A percentile compares a stretch with the other conserved stretches of the same genome.
These are phyloP conservation scores for Xylota sylvarum DNA, from an alignment of 2,888 invertebrate species.

Conservation along the genomic window DNA sequence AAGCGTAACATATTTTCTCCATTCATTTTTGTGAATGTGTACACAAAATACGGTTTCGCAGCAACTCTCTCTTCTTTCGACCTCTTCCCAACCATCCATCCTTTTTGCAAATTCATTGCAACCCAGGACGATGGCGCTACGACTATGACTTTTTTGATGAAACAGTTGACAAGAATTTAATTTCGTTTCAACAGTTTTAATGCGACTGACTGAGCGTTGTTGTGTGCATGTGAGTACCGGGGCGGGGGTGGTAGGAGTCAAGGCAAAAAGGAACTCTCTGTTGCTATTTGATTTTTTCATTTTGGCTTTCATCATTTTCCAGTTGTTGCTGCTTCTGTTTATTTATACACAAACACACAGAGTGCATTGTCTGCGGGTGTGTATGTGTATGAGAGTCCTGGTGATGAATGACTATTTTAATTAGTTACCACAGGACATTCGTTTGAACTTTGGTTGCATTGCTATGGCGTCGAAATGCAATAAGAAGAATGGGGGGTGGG, in stretches of 20 bases:
- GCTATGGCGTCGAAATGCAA: slow-evolving; percentile 72
- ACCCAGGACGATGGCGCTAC: slow-evolving; percentile 14
- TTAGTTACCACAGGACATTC: slow-evolving; percentile 85
- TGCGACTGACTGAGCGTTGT: slow-evolving; percentile 68
- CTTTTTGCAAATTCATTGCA: slow-evolving; percentile 39
- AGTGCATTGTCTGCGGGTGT: slow-evolving; percentile 12
- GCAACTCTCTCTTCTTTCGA: slow-evolving; percentile 3
- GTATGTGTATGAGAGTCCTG: slow-evolving; percentile 21
- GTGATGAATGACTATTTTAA: slow-evolving; percentile 85
- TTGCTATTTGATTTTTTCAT: slow-evolving; percentile 55
- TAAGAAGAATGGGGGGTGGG: slow-evolving; percentile 37
- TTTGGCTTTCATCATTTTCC: slow-evolving; percentile 71
- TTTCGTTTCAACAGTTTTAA: slow-evolving; percentile 76
- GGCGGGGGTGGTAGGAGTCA: slow-evolving; percentile 9
- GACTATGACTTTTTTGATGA: slow-evolving; percentile 67
- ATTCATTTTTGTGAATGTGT: slow-evolving; percentile 56
- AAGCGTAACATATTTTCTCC: slow-evolving; percentile 55
- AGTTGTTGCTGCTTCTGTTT: slow-evolving; percentile 58
- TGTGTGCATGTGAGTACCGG: background rate
- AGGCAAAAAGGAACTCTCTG: slow-evolving; percentile 44
- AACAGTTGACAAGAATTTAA: slow-evolving; percentile 77
- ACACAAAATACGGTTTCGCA: slow-evolving; percentile 59
- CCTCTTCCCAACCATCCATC: background rate
- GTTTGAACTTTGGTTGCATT: slow-evolving; percentile 78
- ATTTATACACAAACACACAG: slow-evolving; percentile 43